These are phyloP conservation scores for Drosophila rhopaloa DNA, from an alignment of 1,140 invertebrate species.

Conservation along the genomic window DNA sequence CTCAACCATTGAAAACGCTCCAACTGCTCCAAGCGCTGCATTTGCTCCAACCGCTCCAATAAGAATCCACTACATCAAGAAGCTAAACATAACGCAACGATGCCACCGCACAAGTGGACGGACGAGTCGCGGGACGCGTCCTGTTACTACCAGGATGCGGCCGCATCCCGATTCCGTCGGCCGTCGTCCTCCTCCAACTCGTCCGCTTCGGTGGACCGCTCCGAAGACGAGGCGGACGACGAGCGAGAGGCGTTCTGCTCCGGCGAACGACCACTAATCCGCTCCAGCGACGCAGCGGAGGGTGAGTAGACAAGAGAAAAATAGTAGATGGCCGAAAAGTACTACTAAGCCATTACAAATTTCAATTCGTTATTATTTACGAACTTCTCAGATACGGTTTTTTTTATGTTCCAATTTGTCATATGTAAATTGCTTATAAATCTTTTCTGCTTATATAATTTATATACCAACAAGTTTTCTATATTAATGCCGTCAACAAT, in stretches of 20 bases:
- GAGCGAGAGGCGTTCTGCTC: slow-evolving; percentile 59
- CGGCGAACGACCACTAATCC: slow-evolving; percentile 58
- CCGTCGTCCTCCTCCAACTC: slow-evolving; percentile 39
- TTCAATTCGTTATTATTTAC: background rate
- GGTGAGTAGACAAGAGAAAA: slow-evolving; percentile 22
- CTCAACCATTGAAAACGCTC: background rate
- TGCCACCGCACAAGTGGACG: slow-evolving; percentile 71
- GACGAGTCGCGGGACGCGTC: slow-evolving; percentile 70
- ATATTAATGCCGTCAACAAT: background rate
- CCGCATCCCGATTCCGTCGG: slow-evolving; percentile 11
- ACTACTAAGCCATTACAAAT: background rate
- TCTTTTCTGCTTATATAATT: background rate
- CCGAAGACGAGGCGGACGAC: slow-evolving; percentile 67
- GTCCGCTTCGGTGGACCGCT: slow-evolving; percentile 48
- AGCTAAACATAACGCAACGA: slow-evolving; percentile 9
- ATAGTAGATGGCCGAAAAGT: background rate
- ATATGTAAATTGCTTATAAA: background rate
- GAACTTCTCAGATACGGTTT: background rate
- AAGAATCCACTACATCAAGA: background rate
- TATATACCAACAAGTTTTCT: background rate
- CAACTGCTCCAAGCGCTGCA: slow-evolving; percentile 5
- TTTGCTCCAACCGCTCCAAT: background rate
- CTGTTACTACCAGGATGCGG: slow-evolving; percentile 59
- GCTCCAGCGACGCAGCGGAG: slow-evolving; percentile 13
- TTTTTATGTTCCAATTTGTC: background rate